phyloP scores from a whole-genome alignment of 2,113 vertebrate genomes.

The Pollimyrus isidori region DNA sequence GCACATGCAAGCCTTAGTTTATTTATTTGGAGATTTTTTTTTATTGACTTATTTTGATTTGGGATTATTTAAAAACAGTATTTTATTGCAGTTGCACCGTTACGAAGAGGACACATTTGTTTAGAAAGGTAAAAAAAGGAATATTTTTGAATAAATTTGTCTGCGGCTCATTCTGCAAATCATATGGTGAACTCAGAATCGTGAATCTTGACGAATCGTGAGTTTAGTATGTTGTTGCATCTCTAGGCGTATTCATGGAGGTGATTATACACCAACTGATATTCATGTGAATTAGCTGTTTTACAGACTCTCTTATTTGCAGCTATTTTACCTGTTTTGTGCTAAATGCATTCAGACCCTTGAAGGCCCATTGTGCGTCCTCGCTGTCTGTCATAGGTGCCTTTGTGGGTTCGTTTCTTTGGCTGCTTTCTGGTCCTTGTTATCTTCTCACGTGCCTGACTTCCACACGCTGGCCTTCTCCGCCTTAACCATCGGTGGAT shows the following conservation, averaged over 20 bases:
- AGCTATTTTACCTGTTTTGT: not conserved
- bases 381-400: not conserved
- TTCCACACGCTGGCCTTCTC: not conserved
- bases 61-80: too few relatives aligned
- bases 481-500: not conserved
- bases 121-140: too few relatives aligned
- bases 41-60: too few relatives aligned
- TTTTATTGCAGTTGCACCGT: too few relatives aligned
- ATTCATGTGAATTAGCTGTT: not conserved
- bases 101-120: too few relatives aligned
- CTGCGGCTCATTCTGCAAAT: too few relatives aligned
- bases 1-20: too few relatives aligned
- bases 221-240: too few relatives aligned
- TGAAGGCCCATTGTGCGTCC: not conserved
- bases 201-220: too few relatives aligned
- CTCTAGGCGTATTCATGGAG: not conserved
- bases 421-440: not conserved
- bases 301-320: not conserved
- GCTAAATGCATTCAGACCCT: not conserved
- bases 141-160: too few relatives aligned
- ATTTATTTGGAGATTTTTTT: too few relatives aligned
- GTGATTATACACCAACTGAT: not conserved
- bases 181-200: too few relatives aligned
- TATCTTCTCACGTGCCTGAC: not conserved
- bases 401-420: not conserved